Conservation (phyloP, 1,140 invertebrate species). For the Eupristina koningsbergeri region DNA sequence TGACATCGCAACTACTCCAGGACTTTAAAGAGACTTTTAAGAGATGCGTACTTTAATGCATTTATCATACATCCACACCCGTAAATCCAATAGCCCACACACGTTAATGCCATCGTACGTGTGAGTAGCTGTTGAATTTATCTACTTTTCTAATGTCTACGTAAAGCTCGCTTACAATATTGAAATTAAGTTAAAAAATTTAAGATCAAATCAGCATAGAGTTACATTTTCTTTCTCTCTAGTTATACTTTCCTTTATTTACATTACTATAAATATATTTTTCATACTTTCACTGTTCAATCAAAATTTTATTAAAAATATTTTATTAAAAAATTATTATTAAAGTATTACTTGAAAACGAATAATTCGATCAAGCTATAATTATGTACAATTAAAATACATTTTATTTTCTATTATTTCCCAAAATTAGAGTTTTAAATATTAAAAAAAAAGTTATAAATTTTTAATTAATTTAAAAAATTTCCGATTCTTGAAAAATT, state of each 20-base stretch:
- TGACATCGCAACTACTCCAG: neutral
- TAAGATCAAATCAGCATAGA: constrained; percentile 28
- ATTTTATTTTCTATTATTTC: no score
- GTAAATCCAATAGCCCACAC: no score
- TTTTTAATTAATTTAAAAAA: no score
- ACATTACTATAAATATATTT: neutral
- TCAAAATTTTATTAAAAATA: no score
- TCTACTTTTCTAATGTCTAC: neutral
- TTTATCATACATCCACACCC: neutral
- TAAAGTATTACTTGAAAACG: no score
- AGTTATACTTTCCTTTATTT: neutral
- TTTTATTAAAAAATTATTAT: no score
- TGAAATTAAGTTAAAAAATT: neutral
- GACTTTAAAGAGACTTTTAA: constrained; percentile 33
- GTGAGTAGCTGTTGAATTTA: neutral
- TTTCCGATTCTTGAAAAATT: no score
- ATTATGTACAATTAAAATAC: no score
- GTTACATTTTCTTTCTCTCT: neutral
- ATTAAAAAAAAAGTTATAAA: no score
- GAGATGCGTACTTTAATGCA: neutral
- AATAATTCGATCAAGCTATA: no score
- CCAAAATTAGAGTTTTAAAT: no score
- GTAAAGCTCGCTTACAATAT: neutral
- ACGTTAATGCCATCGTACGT: neutral
- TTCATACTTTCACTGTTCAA: neutral